Evolutionary conservation across 2,888 invertebrate species (phyloP).

Genomic region (Seira musarum): DNA sequence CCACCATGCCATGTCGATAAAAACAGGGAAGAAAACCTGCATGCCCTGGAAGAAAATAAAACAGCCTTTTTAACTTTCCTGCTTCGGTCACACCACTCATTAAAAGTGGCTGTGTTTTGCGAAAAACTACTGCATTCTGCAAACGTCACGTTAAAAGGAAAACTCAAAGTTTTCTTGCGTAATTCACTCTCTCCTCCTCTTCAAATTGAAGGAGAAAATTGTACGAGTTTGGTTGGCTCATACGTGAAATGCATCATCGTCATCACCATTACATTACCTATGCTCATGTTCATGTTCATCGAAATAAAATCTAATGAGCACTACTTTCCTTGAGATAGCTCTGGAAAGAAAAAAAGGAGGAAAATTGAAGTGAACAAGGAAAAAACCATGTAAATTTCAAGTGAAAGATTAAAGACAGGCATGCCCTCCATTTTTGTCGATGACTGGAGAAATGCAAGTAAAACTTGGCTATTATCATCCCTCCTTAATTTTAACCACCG

Average conservation of each 20-base stretch:
- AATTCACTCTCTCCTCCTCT: background rate
- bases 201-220: background rate
- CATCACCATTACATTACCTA: background rate
- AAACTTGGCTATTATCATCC: background rate
- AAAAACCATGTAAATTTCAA: too few relatives aligned
- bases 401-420: background rate
- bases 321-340: background rate
- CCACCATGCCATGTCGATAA: slow-evolving; percentile 38
- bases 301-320: background rate
- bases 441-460: too few relatives aligned
- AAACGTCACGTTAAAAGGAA: slow-evolving; percentile 15
- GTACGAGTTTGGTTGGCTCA: background rate
- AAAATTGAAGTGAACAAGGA: too few relatives aligned
- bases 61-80: slow-evolving; percentile 46
- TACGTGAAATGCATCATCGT: too few relatives aligned
- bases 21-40: slow-evolving; percentile 24
- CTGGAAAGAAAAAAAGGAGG: too few relatives aligned
- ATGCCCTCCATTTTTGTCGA: background rate
- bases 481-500: background rate
- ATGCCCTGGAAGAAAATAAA: slow-evolving; percentile 23
- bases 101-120: slow-evolving; percentile 46
- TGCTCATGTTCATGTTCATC: background rate
- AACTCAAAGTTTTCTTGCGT: slow-evolving; percentile 5
- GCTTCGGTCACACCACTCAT: slow-evolving; percentile 52
- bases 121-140: slow-evolving; percentile 42